phyloP scores from a whole-genome alignment of 2,888 invertebrate species.

The Diaperis boleti region DNA sequence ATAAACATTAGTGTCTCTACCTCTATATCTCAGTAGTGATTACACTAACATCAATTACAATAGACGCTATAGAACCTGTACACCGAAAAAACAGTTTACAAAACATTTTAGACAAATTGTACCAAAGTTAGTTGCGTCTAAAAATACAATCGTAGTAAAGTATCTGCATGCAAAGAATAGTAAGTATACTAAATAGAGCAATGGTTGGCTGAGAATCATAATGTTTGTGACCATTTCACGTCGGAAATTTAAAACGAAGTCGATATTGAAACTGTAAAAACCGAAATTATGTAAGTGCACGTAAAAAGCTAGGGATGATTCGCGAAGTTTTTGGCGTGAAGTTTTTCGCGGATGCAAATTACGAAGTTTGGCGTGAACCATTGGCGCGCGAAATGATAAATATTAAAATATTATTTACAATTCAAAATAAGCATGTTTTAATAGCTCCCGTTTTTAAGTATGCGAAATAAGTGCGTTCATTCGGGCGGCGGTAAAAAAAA shows the following conservation, averaged over 20 bases:
- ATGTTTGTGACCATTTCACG: neutral
- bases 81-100: no score
- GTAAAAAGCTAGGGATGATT: constrained; percentile 27
- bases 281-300: no score
- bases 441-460: constrained; percentile 56
- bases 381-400: constrained; percentile 56
- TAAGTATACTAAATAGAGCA: no score
- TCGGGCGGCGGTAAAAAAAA: constrained; percentile 21
- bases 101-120: no score
- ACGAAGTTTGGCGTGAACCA: constrained; percentile 45
- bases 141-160: no score
- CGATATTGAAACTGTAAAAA: neutral
- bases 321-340: constrained; percentile 41
- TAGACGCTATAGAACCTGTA: no score
- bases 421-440: constrained; percentile 62
- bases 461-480: constrained; percentile 48
- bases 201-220: no score
- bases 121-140: no score
- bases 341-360: constrained; percentile 48
- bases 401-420: constrained; percentile 61
- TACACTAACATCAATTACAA: no score
- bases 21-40: no score
- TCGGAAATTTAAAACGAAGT: neutral
- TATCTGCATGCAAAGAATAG: no score
- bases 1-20: no score